Conservation (phyloP, 2,797 vertebrate genomes). For the Vultur gryphus region DNA sequence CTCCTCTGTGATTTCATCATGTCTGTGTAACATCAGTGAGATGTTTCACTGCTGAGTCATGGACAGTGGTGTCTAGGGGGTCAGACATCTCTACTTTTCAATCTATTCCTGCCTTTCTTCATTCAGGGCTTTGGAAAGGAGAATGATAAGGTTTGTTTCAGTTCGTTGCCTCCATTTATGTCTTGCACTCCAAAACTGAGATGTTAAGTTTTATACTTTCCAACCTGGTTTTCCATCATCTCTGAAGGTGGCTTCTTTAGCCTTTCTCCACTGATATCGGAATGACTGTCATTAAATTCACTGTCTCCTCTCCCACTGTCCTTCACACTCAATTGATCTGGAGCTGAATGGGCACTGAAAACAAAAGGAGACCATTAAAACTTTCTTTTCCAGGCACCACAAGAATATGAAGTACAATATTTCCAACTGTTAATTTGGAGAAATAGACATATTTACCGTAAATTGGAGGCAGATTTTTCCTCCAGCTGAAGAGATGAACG, state of each 20-base stretch:
- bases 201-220: conserved; percentile 61
- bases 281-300: conserved; percentile 83
- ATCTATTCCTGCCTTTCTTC: neutral
- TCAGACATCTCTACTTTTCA: neutral
- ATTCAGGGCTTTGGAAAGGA: neutral
- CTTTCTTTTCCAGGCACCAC: neutral
- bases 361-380: conserved; percentile 53
- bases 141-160: neutral
- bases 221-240: conserved; percentile 66
- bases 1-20: neutral
- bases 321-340: conserved; percentile 81
- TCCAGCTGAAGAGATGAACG: conserved; percentile 69
- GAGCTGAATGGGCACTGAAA: conserved; percentile 73
- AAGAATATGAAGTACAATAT: neutral
- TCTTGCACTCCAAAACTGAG: neutral
- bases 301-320: conserved; percentile 84
- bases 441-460: conserved; percentile 71
- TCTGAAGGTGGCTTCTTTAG: conserved; percentile 70
- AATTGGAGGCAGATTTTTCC: conserved; percentile 76
- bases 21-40: neutral
- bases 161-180: neutral
- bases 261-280: conserved; percentile 69
- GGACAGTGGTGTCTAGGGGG: neutral
- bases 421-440: neutral
- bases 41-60: neutral